Base-by-base conservation (phyloP, 2,888 invertebrate species). In the Sturmia bella region DNA sequence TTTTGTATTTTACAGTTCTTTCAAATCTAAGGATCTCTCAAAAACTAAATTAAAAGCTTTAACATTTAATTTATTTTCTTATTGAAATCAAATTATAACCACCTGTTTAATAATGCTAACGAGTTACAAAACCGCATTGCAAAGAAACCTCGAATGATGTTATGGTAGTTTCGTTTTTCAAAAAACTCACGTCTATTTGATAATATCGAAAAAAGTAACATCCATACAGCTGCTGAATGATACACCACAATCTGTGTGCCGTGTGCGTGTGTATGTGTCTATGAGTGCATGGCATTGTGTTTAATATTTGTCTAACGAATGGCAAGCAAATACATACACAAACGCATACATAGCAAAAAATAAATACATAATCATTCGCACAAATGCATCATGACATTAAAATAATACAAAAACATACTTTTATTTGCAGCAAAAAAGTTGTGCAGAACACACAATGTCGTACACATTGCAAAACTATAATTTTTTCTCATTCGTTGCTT, bases 91-190 rank as follows among this genome's bases (percentile, higher is more conserved):
- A 13, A 39, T 24, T 2, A 32, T 7, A 64, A 56, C 54, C 73
- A 39, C 56, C 73, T 48, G 45, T 45, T 64, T 52, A n/a, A 69
- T 69, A 64, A 32, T 56, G 45, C 32, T 32, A 32, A 45, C 39
- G n/a, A 54, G 32, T 70, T 45, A 37, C 32, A 70, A 11, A 64
- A 41, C 70, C 64, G 27, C 70, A 70, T 13, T n/a, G 21, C 3
- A 54, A 52, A 32, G 17, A 32, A 72, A 72, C 70, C 77, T 63
- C 63, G 57, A 77, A 77, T 70, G 50, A 70, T 70, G 41, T 70
- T 70, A 7, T 39, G 48, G 39, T 41, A 50, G 37, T 19, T 59
- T 63, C 17, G 41, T 37, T 70, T 41, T 21, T 32, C 24, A 0
- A 32, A 64, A 77, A 57, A 57, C 19, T 48, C 63, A 63, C 48